phyloP scores from a whole-genome alignment of 2,888 invertebrate species.

The Timandra comae region DNA sequence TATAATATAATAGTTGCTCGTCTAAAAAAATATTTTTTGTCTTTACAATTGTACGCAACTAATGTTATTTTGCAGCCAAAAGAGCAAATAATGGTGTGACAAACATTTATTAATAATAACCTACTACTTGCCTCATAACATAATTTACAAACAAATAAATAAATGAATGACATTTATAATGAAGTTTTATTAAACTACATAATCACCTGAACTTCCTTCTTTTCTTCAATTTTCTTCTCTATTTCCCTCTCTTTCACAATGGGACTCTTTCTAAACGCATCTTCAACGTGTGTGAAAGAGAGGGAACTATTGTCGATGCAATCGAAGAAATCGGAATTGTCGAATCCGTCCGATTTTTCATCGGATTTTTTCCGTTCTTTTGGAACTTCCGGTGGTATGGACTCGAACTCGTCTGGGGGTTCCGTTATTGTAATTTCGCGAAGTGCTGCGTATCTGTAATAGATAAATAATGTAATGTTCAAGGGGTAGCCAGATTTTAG shows the following conservation, averaged over 20 bases:
- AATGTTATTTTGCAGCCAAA: too few relatives aligned
- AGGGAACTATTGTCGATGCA: constrained; percentile 72
- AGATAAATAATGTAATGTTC: neutral
- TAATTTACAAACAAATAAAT: too few relatives aligned
- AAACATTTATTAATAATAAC: too few relatives aligned
- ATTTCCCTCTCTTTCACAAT: constrained; percentile 55
- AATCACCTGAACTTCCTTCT: constrained; percentile 9
- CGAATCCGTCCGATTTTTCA: constrained; percentile 71
- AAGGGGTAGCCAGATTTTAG: too few relatives aligned
- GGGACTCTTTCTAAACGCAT: constrained; percentile 70
- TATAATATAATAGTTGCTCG: too few relatives aligned
- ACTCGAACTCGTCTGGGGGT: constrained; percentile 73
- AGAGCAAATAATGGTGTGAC: too few relatives aligned
- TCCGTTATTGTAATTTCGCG: constrained; percentile 84
- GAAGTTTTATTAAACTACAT: too few relatives aligned
- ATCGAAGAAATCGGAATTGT: constrained; percentile 72
- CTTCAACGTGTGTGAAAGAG: constrained; percentile 68
- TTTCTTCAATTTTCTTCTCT: constrained; percentile 36
- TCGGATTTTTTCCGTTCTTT: constrained; percentile 71
- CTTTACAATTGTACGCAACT: too few relatives aligned
- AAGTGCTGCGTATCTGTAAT: constrained; percentile 82
- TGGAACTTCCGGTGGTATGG: constrained; percentile 62
- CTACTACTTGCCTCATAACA: too few relatives aligned
- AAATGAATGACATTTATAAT: too few relatives aligned
- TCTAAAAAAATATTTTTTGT: too few relatives aligned